These are phyloP conservation scores for Anarrhichthys ocellatus DNA, from an alignment of 2,113 vertebrate species.

Conservation along the genomic window DNA sequence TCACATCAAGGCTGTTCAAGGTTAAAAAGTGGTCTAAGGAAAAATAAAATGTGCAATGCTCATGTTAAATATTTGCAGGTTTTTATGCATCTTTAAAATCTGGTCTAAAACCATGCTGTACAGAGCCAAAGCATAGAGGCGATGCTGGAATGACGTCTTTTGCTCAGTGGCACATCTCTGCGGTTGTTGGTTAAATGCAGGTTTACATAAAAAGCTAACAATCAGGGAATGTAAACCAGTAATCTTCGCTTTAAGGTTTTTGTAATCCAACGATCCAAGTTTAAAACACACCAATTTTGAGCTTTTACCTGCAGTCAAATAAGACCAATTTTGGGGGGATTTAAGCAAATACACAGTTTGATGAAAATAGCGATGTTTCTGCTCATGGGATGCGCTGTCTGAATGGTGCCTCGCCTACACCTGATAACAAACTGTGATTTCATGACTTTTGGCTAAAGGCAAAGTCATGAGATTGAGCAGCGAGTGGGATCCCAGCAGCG, in stretches of 20 bases:
- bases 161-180: not conserved
- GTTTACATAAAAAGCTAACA: not conserved
- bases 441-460: constrained; percentile 72
- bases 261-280: not conserved
- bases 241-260: constrained; percentile 16
- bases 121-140: not conserved
- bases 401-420: constrained; percentile 47
- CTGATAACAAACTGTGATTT: constrained; percentile 74
- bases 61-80: no score
- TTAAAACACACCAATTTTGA: constrained; percentile 23
- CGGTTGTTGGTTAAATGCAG: constrained; percentile 12
- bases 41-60: not conserved
- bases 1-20: not conserved
- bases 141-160: not conserved
- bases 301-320: constrained; percentile 36
- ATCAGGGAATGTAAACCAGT: not conserved
- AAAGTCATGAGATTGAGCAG: constrained; percentile 71
- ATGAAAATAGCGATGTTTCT: constrained; percentile 49
- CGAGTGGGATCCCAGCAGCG: constrained; percentile 56
- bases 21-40: not conserved
- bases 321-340: constrained; percentile 21
- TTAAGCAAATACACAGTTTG: constrained; percentile 28
- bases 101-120: no score
- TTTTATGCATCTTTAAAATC: not conserved
- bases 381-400: constrained; percentile 55